Base-by-base conservation (phyloP, 2,888 invertebrate genomes). In the Lepetodrilus schrolli region DNA sequence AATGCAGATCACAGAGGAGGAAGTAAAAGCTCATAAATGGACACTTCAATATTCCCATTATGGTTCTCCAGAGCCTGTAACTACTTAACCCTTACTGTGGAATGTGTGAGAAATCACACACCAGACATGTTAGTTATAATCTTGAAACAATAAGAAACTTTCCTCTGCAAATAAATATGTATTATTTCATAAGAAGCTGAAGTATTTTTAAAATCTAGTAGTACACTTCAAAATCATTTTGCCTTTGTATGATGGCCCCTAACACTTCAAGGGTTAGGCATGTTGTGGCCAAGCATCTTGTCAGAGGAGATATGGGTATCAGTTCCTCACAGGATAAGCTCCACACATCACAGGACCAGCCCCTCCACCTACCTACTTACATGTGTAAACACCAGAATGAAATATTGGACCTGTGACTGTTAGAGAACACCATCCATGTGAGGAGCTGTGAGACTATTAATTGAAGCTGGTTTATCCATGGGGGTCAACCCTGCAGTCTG, bases 301-400 rank as follows among this genome's bases (percentile, higher is more conserved):
- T 30, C 58, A 58, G 17, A 5, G 34, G 4, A 58, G 58, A 58
- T 58, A 58, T 26, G 34, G n/a, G 58, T 58, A 58, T 58, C 58
- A 58, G 30, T 34, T 34, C 34, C 30, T n/a, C 34, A 30, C 26
- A n/a, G 34, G 58, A 58, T 58, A 58, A 58, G 58, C 58, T 34
- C 30, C 21, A 26, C 23, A 58, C 58, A 58, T 58, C 58, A 58
- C 30, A 58, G 58, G 34, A 8, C 23, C 17, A 58, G 26, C 58
- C 50, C 58, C 58, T 58, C 58, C 58, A 58, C 58, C 58, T 58
- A 26, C 34, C 58, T 58, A 23, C 58, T 58, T 58, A 34, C 58
- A 58, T 58, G 30, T 58, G 58, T 58, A 58, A 58, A 58, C 58
- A 58, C 58, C 34, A 43, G 58, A 10, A n/a, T 58, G 58, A 58